Conservation (phyloP, 2,797 vertebrate species). For the Pantherophis alleghaniensis region DNA sequence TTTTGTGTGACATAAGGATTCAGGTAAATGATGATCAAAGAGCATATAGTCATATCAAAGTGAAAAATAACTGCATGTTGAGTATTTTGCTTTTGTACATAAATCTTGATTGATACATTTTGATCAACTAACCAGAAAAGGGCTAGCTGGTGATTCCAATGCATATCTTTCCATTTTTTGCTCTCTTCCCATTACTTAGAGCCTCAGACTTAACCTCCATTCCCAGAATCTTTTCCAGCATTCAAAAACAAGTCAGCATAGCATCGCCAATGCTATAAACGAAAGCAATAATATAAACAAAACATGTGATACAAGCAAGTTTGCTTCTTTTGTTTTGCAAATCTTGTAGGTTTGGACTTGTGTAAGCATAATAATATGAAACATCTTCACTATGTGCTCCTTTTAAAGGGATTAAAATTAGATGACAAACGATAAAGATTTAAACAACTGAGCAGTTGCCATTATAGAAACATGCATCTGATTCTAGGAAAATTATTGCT, state of each 20-base stretch:
- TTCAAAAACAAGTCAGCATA: background rate
- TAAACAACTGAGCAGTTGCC: background rate
- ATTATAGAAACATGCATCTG: background rate
- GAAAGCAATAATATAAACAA: background rate
- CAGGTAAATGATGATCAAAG: slow-evolving; percentile 47
- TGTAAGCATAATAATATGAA: too few relatives aligned
- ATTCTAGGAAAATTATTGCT: background rate
- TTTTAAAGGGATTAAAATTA: background rate
- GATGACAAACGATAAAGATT: too few relatives aligned
- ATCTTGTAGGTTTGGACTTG: background rate
- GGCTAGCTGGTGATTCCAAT: background rate
- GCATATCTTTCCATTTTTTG: background rate
- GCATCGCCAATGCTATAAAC: background rate
- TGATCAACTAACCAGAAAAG: background rate
- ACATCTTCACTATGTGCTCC: too few relatives aligned
- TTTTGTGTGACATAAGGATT: slow-evolving; percentile 26
- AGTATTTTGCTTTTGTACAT: background rate
- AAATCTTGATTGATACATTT: background rate
- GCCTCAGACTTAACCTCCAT: background rate
- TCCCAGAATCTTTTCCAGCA: background rate
- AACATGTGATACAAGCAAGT: background rate
- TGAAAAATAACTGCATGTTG: background rate
- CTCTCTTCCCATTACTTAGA: background rate
- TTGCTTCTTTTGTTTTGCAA: background rate
- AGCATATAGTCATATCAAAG: background rate